Percentiles rank a stretch among this genome's conserved stretches.
phyloP scores from a whole-genome alignment of 2,888 invertebrate species.

The Caenorhabditis sp. region DNA sequence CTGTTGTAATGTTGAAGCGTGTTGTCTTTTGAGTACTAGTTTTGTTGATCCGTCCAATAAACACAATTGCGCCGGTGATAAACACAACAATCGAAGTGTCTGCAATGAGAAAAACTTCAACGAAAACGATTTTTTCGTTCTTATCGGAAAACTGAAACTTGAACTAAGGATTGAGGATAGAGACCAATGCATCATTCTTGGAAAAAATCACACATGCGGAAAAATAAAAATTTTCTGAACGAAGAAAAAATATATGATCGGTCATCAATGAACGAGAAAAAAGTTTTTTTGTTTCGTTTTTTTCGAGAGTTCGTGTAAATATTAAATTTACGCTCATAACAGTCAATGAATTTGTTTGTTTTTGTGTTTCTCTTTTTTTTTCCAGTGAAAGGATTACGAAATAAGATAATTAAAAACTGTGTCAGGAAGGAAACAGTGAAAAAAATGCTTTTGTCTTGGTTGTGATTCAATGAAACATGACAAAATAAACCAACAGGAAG shows the following conservation, averaged over 20 bases:
- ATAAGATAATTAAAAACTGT: neutral
- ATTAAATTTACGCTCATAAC: neutral
- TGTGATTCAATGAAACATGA: too few species aligned
- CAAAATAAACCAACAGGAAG: neutral
- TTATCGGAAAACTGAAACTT: neutral
- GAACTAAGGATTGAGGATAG: slow-evolving; percentile 1
- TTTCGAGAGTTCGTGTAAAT: slow-evolving; percentile 3
- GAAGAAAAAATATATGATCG: too few species aligned
- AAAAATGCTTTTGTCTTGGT: too few species aligned
- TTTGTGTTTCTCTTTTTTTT: neutral
- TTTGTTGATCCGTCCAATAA: slow-evolving; percentile 77
- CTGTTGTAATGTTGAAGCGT: slow-evolving; percentile 76
- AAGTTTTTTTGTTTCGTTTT: neutral
- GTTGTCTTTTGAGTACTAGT: slow-evolving; percentile 73
- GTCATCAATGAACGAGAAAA: too few species aligned
- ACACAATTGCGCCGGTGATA: slow-evolving; percentile 76
- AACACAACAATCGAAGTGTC: slow-evolving; percentile 76
- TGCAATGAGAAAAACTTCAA: slow-evolving; percentile 64
- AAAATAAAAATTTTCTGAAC: neutral
- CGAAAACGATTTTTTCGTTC: neutral
- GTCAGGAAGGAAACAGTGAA: neutral
- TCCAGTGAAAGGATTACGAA: neutral
- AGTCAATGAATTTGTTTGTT: slow-evolving; percentile 4
- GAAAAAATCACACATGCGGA: neutral
- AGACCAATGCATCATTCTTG: neutral